A percentile compares a stretch with the other conserved stretches of the same genome.
phyloP scores from a whole-genome alignment of 23 tunicate genomes.

The Halocynthia roretzi region DNA sequence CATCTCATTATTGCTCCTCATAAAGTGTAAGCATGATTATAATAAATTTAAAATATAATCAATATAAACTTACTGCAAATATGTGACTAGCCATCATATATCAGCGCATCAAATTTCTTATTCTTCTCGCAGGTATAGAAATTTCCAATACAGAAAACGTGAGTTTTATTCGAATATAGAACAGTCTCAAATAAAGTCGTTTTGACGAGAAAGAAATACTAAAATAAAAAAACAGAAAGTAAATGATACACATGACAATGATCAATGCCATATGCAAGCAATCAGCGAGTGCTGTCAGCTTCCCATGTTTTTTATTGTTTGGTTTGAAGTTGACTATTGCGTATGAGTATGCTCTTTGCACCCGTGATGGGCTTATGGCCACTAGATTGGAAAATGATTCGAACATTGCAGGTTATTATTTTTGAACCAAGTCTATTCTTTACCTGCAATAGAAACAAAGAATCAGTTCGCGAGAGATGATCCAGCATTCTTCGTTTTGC shows the following conservation, averaged over 20 bases:
- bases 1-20: constrained; percentile 80
- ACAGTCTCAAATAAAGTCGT: background rate
- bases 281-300: no score
- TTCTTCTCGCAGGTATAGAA: constrained; percentile 56
- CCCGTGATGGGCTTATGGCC: no score
- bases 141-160: constrained; percentile 96
- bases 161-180: constrained; percentile 18
- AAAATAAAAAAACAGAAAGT: no score
- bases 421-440: background rate
- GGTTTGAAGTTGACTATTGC: no score
- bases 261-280: no score
- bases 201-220: no score
- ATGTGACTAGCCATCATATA: background rate
- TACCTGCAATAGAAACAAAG: constrained; percentile 68
- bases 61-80: background rate
- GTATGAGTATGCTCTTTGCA: no score
- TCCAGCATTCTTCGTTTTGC: constrained; percentile 96
- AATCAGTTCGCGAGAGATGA: constrained; percentile 99
- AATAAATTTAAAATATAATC: background rate
- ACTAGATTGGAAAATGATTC: no score
- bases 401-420: no score
- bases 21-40: constrained; percentile 60
- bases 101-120: background rate
- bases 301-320: no score
- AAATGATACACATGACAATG: no score